Conservation (phyloP, 2,113 vertebrate species). For the Glareola pratincola region DNA sequence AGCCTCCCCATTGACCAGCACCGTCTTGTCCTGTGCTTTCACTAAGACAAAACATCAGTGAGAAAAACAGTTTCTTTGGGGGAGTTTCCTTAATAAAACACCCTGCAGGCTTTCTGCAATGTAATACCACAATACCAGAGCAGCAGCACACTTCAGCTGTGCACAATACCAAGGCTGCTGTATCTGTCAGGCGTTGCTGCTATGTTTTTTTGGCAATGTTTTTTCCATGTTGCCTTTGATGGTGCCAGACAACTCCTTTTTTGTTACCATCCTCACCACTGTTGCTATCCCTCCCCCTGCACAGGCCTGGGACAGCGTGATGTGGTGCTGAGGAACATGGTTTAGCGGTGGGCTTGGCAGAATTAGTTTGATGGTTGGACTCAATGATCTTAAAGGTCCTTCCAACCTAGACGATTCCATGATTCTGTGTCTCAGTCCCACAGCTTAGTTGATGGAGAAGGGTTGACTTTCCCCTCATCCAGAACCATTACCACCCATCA, state of each 20-base stretch:
- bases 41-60: not conserved
- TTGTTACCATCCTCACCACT: not conserved
- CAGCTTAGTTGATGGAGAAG: not conserved
- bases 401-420: not conserved
- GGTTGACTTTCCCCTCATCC: not conserved
- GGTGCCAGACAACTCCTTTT: not conserved
- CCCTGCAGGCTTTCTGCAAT: not conserved
- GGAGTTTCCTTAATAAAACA: not conserved
- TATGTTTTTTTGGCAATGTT: not conserved
- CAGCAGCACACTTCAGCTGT: not conserved
- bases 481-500: not conserved
- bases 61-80: not conserved
- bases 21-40: not conserved
- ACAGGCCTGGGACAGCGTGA: accelerated
- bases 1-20: not conserved
- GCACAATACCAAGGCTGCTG: accelerated
- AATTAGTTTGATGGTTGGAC: not conserved
- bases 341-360: not conserved
- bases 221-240: not conserved
- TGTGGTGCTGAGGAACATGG: not conserved
- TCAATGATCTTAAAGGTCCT: not conserved
- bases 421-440: not conserved
- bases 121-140: not conserved
- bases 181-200: not conserved
- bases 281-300: not conserved